phyloP scores from a whole-genome alignment of 2,797 vertebrate genomes.

The Tinamus major region DNA sequence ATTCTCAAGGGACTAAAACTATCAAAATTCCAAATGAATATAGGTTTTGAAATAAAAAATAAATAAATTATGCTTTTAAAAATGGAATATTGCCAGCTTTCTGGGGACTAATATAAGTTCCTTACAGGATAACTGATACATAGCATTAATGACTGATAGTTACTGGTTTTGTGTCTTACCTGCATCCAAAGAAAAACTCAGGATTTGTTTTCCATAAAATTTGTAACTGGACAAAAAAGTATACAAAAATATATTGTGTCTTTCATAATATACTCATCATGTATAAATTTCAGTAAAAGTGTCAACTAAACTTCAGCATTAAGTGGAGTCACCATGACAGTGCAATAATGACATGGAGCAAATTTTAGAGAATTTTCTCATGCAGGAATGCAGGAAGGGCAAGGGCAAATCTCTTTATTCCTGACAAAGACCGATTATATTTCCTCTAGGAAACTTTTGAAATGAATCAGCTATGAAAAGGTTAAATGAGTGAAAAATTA shows the following conservation, averaged over 20 bases:
- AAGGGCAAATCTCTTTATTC: background rate
- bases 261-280: background rate
- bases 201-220: background rate
- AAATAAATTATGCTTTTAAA: constrained; percentile 13
- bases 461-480: background rate
- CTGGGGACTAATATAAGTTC: constrained; percentile 28
- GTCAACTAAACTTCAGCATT: background rate
- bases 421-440: background rate
- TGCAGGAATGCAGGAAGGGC: background rate
- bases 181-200: background rate
- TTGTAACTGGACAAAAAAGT: background rate
- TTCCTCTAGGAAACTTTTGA: background rate
- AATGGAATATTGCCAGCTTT: constrained; percentile 27
- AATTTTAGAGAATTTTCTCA: background rate
- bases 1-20: background rate
- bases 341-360: background rate
- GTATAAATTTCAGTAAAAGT: background rate
- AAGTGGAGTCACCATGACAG: background rate
- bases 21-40: background rate
- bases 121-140: background rate
- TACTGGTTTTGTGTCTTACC: background rate
- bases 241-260: background rate
- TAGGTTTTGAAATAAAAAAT: constrained; percentile 14
- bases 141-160: background rate
- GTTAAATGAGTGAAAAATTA: background rate